phyloP scores from a whole-genome alignment of 2,113 vertebrate species.

The Chrysemys picta region DNA sequence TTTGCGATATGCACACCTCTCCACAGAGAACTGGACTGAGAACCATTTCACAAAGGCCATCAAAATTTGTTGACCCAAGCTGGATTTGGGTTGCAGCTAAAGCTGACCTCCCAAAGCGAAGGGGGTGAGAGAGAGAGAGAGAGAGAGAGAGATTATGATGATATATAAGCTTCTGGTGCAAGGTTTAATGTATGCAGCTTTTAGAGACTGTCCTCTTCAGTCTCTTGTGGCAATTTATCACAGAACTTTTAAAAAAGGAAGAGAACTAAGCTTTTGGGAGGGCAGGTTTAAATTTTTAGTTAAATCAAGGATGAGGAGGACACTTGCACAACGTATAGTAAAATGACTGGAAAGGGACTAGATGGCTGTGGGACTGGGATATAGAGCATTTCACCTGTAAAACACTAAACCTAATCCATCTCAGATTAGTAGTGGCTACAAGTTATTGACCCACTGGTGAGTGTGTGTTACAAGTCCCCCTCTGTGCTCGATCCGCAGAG shows the following conservation, averaged over 20 bases:
- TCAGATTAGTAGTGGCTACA: background rate
- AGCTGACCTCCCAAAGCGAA: background rate
- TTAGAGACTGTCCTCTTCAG: background rate
- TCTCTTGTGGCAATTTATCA: background rate
- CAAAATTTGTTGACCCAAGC: background rate
- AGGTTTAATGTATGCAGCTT: background rate
- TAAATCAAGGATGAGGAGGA: background rate
- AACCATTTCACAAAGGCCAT: slow-evolving; percentile 8
- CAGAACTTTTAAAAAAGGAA: background rate
- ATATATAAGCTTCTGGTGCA: background rate
- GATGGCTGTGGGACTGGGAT: background rate
- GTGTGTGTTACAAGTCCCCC: background rate
- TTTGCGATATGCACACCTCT: background rate
- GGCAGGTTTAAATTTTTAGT: background rate
- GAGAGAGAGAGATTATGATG: background rate
- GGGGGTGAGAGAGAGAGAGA: background rate
- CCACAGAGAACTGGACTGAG: background rate
- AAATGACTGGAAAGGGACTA: background rate
- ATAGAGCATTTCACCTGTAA: background rate
- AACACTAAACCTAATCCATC: background rate
- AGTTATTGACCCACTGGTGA: background rate
- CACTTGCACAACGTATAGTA: background rate
- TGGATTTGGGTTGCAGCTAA: background rate
- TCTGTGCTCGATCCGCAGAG: background rate
- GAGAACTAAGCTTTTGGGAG: background rate